Percentiles rank a stretch among this genome's conserved stretches.
phyloP scores from a whole-genome alignment of 2,888 invertebrate genomes.

The Pelosia muscerda region DNA sequence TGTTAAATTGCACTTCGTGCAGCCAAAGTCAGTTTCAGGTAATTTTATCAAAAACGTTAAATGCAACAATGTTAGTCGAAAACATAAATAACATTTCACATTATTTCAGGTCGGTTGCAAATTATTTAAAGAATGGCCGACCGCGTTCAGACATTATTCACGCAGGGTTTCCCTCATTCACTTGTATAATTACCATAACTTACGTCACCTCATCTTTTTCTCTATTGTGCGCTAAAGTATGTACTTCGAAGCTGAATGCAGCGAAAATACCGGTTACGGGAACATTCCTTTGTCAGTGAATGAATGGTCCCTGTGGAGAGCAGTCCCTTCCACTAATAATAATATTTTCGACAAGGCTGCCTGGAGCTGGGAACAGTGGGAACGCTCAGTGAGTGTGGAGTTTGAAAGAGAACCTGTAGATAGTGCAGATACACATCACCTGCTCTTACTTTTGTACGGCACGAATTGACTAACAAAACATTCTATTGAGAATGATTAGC shows the following conservation, averaged over 20 bases:
- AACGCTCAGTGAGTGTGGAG: slow-evolving; percentile 15
- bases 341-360: slow-evolving; percentile 29
- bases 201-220: slow-evolving; percentile 14
- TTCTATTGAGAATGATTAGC: slow-evolving; percentile 6
- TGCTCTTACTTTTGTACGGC: slow-evolving; percentile 14
- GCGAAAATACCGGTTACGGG: slow-evolving; percentile 15
- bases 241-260: slow-evolving; percentile 9
- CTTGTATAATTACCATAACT: slow-evolving; percentile 17
- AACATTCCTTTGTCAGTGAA: slow-evolving; percentile 24
- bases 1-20: no score
- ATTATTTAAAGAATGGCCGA: background rate
- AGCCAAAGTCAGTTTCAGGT: background rate
- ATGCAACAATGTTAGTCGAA: background rate
- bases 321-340: slow-evolving; percentile 33
- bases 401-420: slow-evolving; percentile 21
- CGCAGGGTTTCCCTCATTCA: background rate
- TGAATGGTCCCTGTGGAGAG: slow-evolving; percentile 29
- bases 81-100: background rate
- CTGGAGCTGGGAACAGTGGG: slow-evolving; percentile 20
- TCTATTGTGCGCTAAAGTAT: slow-evolving; percentile 10
- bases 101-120: background rate
- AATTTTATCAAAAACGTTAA: background rate
- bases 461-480: background rate
- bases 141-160: background rate
- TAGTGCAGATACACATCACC: slow-evolving; percentile 25